Percentiles rank a stretch among this genome's conserved stretches.
phyloP scores from a whole-genome alignment of 2,888 invertebrate species.

The Caenorhabditis sp. region DNA sequence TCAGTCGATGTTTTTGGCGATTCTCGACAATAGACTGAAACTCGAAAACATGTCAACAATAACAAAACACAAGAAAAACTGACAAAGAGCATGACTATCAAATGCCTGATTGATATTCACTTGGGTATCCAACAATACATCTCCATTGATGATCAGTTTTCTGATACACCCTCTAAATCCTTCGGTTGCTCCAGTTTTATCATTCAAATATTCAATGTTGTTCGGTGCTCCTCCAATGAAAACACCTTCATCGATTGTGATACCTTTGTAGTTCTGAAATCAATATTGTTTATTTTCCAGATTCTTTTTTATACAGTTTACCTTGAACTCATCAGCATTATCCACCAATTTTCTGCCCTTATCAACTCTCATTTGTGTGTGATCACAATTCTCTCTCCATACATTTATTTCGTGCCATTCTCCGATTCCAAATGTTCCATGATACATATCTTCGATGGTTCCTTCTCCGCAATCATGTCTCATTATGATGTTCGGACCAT shows the following conservation, averaged over 20 bases:
- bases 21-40: slow-evolving; percentile 36
- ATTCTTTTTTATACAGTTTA: not conserved
- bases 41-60: not conserved
- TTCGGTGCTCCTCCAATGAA: slow-evolving; percentile 56
- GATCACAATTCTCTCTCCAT: slow-evolving; percentile 43
- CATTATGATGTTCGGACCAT: slow-evolving; percentile 53
- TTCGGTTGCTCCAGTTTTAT: slow-evolving; percentile 39
- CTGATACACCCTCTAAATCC: slow-evolving; percentile 52
- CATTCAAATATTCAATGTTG: slow-evolving; percentile 48
- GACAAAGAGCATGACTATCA: slow-evolving; percentile 33
- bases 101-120: slow-evolving; percentile 42
- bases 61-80: not conserved
- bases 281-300: not conserved
- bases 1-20: not conserved
- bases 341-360: slow-evolving; percentile 30
- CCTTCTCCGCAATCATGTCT: slow-evolving; percentile 60
- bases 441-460: slow-evolving; percentile 54
- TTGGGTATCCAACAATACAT: slow-evolving; percentile 36
- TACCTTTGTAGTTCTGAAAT: slow-evolving; percentile 56
- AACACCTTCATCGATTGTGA: slow-evolving; percentile 53
- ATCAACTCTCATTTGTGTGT: slow-evolving; percentile 43
- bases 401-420: slow-evolving; percentile 54
- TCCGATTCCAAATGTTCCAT: slow-evolving; percentile 49
- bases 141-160: slow-evolving; percentile 45
- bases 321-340: slow-evolving; percentile 45